A percentile compares a stretch with the other conserved stretches of the same genome.
phyloP scores from a whole-genome alignment of 2,888 invertebrate species.

The Caenorhabditis sinica region DNA sequence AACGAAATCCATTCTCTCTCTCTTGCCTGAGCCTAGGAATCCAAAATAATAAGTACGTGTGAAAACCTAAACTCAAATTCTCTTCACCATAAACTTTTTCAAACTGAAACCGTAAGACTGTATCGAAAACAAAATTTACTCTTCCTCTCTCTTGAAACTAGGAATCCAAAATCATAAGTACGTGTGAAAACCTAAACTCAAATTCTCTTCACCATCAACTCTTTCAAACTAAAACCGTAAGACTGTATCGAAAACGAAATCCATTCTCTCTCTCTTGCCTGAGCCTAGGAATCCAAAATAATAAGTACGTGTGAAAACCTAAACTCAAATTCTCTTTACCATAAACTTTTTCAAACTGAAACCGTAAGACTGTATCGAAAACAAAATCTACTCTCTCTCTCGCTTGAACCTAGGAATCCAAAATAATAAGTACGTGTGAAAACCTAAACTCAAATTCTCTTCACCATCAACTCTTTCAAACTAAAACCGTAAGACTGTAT shows the following conservation, averaged over 20 bases:
- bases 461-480: no score
- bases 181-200: not conserved
- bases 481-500: not conserved
- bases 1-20: no score
- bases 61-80: no score
- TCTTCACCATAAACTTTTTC: no score
- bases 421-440: not conserved
- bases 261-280: not conserved
- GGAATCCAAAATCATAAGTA: not conserved
- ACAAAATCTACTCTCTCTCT: not conserved
- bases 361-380: not conserved
- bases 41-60: no score
- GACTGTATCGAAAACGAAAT: not conserved
- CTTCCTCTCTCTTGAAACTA: not conserved
- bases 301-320: not conserved
- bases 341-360: not conserved
- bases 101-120: no score
- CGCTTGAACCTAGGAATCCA: not conserved
- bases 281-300: not conserved
- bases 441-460: slow-evolving; percentile 2
- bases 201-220: not conserved
- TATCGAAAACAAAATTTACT: no score
- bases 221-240: not conserved
- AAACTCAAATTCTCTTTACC: not conserved
- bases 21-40: no score